Evolutionary conservation across 1,140 invertebrate species (phyloP), one percentile per base, ranked within the genome.

Genomic region (Sitodiplosis mosellana): DNA sequence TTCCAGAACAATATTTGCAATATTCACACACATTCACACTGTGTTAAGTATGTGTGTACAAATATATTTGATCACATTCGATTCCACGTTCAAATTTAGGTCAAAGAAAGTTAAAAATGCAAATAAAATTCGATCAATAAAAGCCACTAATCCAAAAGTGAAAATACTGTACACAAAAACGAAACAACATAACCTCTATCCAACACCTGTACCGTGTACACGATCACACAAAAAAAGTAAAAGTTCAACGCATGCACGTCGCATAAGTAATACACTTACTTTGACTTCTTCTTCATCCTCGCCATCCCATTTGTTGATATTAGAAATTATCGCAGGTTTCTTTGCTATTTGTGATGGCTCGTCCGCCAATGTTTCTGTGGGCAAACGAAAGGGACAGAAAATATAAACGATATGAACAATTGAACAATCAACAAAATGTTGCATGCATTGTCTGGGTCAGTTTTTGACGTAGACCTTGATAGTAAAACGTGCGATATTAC

Each of bases 201-300:
- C 10, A 27, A 10, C 27, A 27, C 27, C 27, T 27, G 27, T 27
- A 10, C 27, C 27, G 10, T 54, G 56, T 51, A 55, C 52, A 55
- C 56, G 21, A 47, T 10, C 12, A 21, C 10, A 37, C 47, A 49
- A 27, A 27, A 27, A 27, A 27, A 27, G 27, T 27, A 27, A 27
- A 27, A 27, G 27, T 27, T 27, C 37, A 49, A 52, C 47, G 49
- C 37, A 41, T 37, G 15, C 18, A 20, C 27, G 49, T 52, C 11
- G 12, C 37, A 37, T 33, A 48, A 44, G 19, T 18, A 17, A 17
- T 18, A 18, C 4, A 50, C 53, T 59, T 70, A 88, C 85, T 76
- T 88, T 87, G 51, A 88, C 80, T 48, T 86, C 83, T 49, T 83
- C 81, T 55, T 86, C 84, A 61, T 90, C 87, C 63, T 90, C 85